Base-by-base conservation (phyloP, 2,888 invertebrate genomes). In the Cryptocheilus praepositus region DNA sequence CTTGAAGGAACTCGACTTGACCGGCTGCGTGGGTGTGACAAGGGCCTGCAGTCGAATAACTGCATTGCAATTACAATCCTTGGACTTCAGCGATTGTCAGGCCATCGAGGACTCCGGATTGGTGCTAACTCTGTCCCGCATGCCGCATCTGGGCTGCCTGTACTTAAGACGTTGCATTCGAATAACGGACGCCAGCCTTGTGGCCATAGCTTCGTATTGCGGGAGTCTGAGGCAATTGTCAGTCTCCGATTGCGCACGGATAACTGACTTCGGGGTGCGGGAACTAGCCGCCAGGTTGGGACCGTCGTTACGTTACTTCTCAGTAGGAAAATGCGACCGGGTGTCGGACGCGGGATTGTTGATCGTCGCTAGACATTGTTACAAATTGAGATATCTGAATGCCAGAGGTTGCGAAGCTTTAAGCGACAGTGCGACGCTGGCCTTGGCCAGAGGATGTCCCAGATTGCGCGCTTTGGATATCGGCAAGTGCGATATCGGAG, bases 401-500 rank as follows among this genome's bases (percentile, higher is more conserved):
- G 95, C 96, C 0, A 91, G 98, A 54, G 97, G 97, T 7, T 98
- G 97, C 84, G 97, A 97, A 77, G 97, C 96, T 0, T 93, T 98
- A 2, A 96, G 96, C n/a, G 98, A 98, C 86, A 96, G 96, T 84
- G 95, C 96, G 7, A 94, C 97, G 75, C 95, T 95, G 58, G 94
- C 95, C 0, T 90, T 98, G 70, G 96, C 96, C 0, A 91, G 95
- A 67, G 95, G 95, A 13, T 97, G 97, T 86, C 95, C 96, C 0
- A 91, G 97, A 52, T 89, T 98, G 36, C 91, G 96, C 61, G 97
- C 97, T 0, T 89, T 98, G 8, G 98, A 98, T 85, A 93, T 97
- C 57, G 97, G 98, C 7, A 97, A 97, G 86, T 97, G 97, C 89
- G 97, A 97, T 89, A 94, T 98, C 0, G 96, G 96, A 28, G 97